Conservation (phyloP, 2,113 vertebrate species). For the Epinephelus moara region DNA sequence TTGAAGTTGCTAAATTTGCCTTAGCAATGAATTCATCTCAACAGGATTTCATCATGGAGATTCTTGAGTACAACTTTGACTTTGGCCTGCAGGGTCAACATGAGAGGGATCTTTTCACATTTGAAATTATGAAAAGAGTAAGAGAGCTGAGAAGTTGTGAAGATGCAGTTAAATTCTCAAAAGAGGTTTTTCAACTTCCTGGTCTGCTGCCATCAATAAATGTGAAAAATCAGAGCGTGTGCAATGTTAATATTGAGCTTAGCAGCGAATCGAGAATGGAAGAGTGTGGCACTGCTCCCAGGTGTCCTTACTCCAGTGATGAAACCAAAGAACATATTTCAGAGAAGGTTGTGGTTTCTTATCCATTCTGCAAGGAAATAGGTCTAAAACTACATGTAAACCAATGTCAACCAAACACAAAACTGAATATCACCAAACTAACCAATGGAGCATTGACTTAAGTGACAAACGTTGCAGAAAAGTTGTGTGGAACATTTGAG, state of each 20-base stretch:
- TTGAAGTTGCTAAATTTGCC: constrained; percentile 48
- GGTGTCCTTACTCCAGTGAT: background rate
- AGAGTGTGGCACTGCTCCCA: too few relatives aligned
- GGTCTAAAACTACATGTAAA: constrained; percentile 31
- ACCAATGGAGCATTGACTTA: constrained; percentile 50
- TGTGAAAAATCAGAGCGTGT: too few relatives aligned
- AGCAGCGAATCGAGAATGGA: too few relatives aligned
- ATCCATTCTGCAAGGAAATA: constrained; percentile 44
- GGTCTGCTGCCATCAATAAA: too few relatives aligned
- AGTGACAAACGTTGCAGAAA: constrained; percentile 41
- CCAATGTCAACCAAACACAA: background rate
- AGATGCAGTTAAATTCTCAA: background rate
- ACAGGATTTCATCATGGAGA: constrained; percentile 51
- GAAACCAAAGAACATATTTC: background rate
- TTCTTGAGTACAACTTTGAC: constrained; percentile 57
- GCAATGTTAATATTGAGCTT: too few relatives aligned
- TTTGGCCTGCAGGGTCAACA: background rate
- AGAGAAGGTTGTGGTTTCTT: background rate
- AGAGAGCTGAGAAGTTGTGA: constrained; percentile 16
- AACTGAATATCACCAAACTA: background rate
- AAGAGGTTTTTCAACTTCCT: too few relatives aligned
- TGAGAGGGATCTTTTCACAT: background rate
- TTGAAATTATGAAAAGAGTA: constrained; percentile 28
- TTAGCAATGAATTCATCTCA: constrained; percentile 48
- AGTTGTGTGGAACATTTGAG: constrained; percentile 56